Evolutionary conservation across 2,797 vertebrate species (phyloP), one percentile per base, ranked within the genome.

Genomic region (Australoheros facetus): DNA sequence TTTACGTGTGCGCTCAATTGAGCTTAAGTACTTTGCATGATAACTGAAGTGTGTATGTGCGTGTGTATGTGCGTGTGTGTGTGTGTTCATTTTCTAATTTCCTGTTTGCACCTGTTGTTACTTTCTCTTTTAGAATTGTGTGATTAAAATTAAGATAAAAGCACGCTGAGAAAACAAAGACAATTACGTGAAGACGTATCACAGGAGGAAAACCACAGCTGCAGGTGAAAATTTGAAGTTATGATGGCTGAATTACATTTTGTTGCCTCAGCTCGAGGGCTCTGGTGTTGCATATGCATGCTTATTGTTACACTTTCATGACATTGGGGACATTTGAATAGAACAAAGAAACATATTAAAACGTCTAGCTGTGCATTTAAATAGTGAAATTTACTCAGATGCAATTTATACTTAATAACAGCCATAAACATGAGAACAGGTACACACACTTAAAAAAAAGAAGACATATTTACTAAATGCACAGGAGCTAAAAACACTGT

Each of bases 11-110:
- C 64, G 71, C 53, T 73, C 4, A 14, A 42, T 64, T 81, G 13
- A 73, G 66, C n/a, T 53, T 37, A 73, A 69, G 34, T 45, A 39
- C 56, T 56, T 85, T 7, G 48, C 73, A 73, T 71, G 58, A 73
- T 48, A 73, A 73, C n/a, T 56, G 76, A 81, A 73, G 30, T 30
- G 62, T 34, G 51, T 73, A 14, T 74, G 13, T 76, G 26, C 3
- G 26, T 26, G 26, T 26, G 26, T 23, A 11, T 39, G 5, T 42
- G 1, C 26, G 62, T 37, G 51, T 71, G 21, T 74, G 13, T 76
- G 19, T 37, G 62, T 8, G 69, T 51, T 69, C 7, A 17, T 51
- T 69, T 51, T 69, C 64, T 30, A 69, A 69, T 69, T 69, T 69
- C 64, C 56, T 32, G 42, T 69, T 69, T 69, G 64, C 42, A 51